Base-by-base conservation (phyloP, 2,797 vertebrate genomes). In the Ciconia nigra region DNA sequence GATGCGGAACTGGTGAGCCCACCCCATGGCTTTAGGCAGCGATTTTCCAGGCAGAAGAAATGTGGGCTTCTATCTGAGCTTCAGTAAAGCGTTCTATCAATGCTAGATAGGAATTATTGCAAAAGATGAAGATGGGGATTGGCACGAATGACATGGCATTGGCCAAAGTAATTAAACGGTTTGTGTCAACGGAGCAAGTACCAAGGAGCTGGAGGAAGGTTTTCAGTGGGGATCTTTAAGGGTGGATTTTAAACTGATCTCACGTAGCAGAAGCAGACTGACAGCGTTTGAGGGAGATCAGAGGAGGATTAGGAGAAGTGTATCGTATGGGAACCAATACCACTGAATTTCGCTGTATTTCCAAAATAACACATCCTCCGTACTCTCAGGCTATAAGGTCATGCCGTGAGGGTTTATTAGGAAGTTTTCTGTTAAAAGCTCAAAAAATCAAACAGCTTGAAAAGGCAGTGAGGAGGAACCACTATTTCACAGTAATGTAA, bases 71-170 rank as follows among this genome's bases (percentile, higher is more conserved):
- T 15, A 10, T 7, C 22, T 12, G 28, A 46, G 33, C 42, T 62
- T 18, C 18, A 11, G 35, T 5, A 22, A 42, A 49, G 18, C 18
- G 4, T 47, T 24, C 19, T 16, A 5, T 7, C 17, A 37, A 0
- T 22, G 21, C 63, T 7, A 42, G 13, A 47, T 2, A 7, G 19
- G 57, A 41, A 51, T 12, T 49, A 28, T 33, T 20, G 28, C 25
- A 13, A 13, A 13, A 39, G 46, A 17, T 14, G 25, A 19, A 14
- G 15, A 37, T 5, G 10, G 63, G 55, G 33, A 11, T 28, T 42
- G 15, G 11, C 42, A 41, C 1, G 0, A 65, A 9, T 7, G 5
- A 5, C 25, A 8, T 2, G 7, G 41, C 9, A 3, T 6, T 6
- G 16, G 39, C 29, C 57, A 57, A 35, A 35, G 21, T 14, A 41